These are phyloP conservation scores for Sitta carolinensis DNA, from an alignment of 2,797 vertebrate genomes.

Conservation along the genomic window DNA sequence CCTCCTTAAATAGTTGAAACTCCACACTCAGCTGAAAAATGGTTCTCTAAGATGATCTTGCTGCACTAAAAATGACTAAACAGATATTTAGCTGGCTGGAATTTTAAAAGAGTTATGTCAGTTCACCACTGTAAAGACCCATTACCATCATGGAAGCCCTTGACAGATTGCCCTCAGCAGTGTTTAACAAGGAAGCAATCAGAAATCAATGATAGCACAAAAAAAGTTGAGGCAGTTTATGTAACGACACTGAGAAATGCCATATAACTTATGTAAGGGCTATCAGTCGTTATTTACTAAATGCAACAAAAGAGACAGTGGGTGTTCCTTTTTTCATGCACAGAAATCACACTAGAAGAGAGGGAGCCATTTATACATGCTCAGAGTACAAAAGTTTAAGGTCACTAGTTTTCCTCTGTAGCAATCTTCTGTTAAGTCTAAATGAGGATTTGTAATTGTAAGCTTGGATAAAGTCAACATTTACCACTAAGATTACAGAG, in stretches of 20 bases:
- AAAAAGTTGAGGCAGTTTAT: background rate
- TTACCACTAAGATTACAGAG: background rate
- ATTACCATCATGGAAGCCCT: background rate
- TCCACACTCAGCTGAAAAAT: background rate
- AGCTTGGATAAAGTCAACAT: background rate
- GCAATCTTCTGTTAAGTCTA: background rate
- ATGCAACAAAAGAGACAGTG: background rate
- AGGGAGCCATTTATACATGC: background rate
- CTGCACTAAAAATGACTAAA: background rate
- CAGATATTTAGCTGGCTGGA: background rate
- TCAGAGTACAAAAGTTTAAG: background rate
- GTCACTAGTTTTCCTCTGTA: background rate
- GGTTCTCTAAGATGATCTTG: background rate
- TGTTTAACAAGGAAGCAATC: background rate
- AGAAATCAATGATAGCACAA: background rate
- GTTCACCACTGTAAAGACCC: background rate
- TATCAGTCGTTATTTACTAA: constrained; percentile 1
- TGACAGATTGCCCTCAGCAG: constrained; percentile 4
- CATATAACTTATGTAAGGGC: background rate
- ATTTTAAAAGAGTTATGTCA: constrained; percentile 10
- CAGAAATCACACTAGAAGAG: background rate
- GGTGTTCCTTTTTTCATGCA: background rate
- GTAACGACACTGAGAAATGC: background rate
- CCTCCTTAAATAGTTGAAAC: background rate
- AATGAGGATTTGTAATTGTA: background rate